Conservation (phyloP, 2,797 vertebrate species). For the Dipus sagitta region DNA sequence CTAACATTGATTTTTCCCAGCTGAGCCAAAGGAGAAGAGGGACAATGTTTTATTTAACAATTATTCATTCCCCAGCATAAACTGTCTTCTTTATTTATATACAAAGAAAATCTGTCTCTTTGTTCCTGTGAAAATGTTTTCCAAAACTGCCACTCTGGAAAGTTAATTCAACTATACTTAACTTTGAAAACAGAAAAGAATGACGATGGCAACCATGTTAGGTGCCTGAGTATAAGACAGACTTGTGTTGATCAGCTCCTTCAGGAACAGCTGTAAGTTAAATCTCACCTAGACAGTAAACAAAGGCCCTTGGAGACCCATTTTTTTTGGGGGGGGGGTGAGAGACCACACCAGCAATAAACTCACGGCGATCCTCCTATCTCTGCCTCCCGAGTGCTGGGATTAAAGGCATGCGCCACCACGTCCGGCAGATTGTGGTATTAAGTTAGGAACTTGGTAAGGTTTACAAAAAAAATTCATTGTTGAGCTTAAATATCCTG, state of each 20-base stretch:
- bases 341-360: background rate
- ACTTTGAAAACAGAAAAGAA: constrained; percentile 60
- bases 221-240: background rate
- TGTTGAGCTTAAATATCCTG: constrained; percentile 16
- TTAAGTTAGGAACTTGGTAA: background rate
- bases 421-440: background rate
- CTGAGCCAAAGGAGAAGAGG: constrained; percentile 81
- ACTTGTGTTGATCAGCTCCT: background rate
- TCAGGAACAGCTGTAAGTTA: background rate
- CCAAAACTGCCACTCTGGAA: background rate
- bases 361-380: too few relatives aligned
- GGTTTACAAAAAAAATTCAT: constrained; percentile 6
- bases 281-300: constrained; percentile 44
- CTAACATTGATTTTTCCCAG: constrained; percentile 87
- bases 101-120: constrained; percentile 83
- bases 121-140: constrained; percentile 82
- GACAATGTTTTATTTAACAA: constrained; percentile 87
- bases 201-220: constrained; percentile 11
- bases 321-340: background rate
- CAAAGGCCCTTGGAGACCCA: background rate
- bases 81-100: constrained; percentile 80
- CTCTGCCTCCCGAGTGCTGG: too few relatives aligned
- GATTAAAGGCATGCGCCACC: too few relatives aligned
- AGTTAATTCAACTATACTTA: constrained; percentile 66
- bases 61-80: constrained; percentile 78